Conservation (phyloP, 2,113 vertebrate genomes). For the Pandion haliaetus region DNA sequence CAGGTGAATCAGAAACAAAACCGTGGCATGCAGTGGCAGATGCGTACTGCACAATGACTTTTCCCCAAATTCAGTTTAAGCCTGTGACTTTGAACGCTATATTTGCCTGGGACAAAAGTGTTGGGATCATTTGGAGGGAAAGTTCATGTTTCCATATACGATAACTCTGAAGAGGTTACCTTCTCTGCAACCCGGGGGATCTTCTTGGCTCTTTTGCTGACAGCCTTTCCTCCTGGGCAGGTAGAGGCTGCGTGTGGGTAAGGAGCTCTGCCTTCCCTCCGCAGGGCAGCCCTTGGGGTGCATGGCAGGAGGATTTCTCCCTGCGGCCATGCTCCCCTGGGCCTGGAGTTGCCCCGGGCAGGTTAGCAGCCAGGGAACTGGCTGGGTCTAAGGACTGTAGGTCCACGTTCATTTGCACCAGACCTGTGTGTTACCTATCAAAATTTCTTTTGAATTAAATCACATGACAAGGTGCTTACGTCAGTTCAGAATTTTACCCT, state of each 20-base stretch:
- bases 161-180: background rate
- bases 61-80: background rate
- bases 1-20: background rate
- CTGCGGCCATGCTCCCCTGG: accelerated
- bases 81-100: background rate
- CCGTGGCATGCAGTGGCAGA: background rate
- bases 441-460: background rate
- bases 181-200: background rate
- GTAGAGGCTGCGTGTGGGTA: background rate
- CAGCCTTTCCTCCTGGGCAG: background rate
- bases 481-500: background rate
- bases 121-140: background rate
- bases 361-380: background rate
- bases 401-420: accelerated
- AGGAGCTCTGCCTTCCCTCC: background rate
- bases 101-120: background rate
- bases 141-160: accelerated
- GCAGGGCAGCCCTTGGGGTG: background rate
- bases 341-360: background rate
- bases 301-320: background rate
- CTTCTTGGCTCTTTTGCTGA: background rate
- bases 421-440: background rate
- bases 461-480: background rate
- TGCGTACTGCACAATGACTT: background rate
- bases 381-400: accelerated